These are phyloP conservation scores for Mastacembelus armatus DNA, from an alignment of 2,797 vertebrate species.

Conservation along the genomic window DNA sequence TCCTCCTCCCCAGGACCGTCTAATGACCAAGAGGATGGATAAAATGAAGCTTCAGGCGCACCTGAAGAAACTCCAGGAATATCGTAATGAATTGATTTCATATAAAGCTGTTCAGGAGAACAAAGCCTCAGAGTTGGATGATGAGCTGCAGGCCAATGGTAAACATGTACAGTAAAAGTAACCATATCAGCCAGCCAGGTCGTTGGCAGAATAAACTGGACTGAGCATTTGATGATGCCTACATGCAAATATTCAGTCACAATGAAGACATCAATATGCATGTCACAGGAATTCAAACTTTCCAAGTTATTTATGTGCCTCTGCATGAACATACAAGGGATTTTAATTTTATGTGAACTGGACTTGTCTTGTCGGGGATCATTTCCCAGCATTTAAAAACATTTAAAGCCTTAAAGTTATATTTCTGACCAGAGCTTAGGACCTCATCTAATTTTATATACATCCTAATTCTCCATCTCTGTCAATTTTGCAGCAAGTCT, in stretches of 20 bases:
- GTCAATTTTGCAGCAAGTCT: constrained; percentile 83
- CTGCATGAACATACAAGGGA: too few relatives aligned
- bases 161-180: constrained; percentile 37
- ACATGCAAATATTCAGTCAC: background rate
- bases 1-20: constrained; percentile 86
- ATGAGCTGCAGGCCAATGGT: constrained; percentile 90
- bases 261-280: background rate
- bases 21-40: constrained; percentile 86
- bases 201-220: background rate
- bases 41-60: constrained; percentile 90
- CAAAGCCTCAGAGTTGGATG: constrained; percentile 81
- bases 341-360: too few relatives aligned
- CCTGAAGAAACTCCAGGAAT: constrained; percentile 91
- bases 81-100: constrained; percentile 85
- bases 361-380: too few relatives aligned
- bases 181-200: background rate
- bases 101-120: constrained; percentile 86
- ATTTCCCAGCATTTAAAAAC: too few relatives aligned
- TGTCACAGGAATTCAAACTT: too few relatives aligned
- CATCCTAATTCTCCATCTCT: background rate
- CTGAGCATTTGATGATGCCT: background rate
- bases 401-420: background rate
- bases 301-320: too few relatives aligned
- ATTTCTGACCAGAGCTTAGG: too few relatives aligned
- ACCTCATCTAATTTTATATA: background rate